Base-by-base conservation (phyloP, 2,113 vertebrate species). In the Labrus mixtus region DNA sequence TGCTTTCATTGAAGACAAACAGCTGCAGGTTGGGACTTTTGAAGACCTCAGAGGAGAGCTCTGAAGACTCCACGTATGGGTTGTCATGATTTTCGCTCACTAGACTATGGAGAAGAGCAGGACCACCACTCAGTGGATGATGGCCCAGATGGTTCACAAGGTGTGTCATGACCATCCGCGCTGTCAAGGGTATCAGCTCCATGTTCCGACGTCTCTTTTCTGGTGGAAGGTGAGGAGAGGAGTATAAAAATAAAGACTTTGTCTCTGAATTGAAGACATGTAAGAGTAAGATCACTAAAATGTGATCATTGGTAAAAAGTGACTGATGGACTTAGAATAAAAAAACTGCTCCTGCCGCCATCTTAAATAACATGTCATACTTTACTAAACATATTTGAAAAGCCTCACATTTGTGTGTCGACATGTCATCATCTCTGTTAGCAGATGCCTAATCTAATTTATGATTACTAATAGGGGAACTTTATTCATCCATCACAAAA, bases 81-180 rank as follows among this genome's bases (percentile, higher is more conserved):
- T 99, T 99, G 93, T 99, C 97, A 0, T 99, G 97, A 86, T 98
- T 96, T 91, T 99, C 98, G 0, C 95, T 97, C 33, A 98, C 95
- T 8, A 99, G 95, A 82, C 98, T 99, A 84, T 99, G 96, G 29
- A 99, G 95, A 29, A 98, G 87, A 2, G 98, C 98, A 0, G 98
- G 98, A 22, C 97, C 98, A 6, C 97, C 96, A 0, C 91, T 95
- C 10, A 99, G 95, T 0, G 98, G 98, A 82, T 97, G 96, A 82
- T 99, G 97, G 23, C 97, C 96, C 70, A 99, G 91, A 90, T 99
- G 97, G 90, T 99, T 99, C 78, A 99, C 97, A 11, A 99, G 95
- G 87, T 99, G 98, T 5, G 97, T 95, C 97, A 99, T 99, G 72
- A 99, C 95, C 97, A 98, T 98, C 25, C 97, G 90, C 0, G 98